Percentiles rank a stretch among this genome's conserved stretches.
phyloP scores from a whole-genome alignment of 2,888 invertebrate species.

The Troides helena region DNA sequence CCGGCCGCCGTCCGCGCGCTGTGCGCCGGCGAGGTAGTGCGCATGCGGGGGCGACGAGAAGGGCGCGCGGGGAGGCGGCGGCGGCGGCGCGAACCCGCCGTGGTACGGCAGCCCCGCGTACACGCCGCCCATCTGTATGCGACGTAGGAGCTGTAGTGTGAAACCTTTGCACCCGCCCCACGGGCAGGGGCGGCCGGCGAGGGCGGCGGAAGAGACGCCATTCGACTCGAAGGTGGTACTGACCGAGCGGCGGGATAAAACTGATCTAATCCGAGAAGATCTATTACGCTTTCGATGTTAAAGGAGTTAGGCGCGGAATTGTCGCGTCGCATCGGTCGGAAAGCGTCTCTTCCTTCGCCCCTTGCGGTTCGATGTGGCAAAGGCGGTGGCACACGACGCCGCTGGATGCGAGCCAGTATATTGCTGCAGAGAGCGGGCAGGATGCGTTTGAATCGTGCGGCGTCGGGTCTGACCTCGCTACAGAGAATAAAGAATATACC shows the following conservation, averaged over 20 bases:
- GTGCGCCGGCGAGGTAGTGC: constrained; percentile 63
- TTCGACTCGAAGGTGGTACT: background rate
- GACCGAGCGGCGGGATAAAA: too few species aligned
- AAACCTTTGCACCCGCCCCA: too few species aligned
- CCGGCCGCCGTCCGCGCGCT: constrained; percentile 64
- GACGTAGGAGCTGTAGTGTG: constrained; percentile 10
- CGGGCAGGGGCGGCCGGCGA: too few species aligned
- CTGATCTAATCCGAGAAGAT: too few species aligned
- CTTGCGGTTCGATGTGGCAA: background rate
- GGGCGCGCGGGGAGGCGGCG: constrained; percentile 61
- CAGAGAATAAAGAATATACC: constrained; percentile 26
- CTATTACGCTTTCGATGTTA: too few species aligned
- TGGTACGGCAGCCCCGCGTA: constrained; percentile 71
- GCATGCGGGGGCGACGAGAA: constrained; percentile 67
- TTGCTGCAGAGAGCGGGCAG: too few species aligned
- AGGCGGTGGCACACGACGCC: background rate
- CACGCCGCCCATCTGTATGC: constrained; percentile 67
- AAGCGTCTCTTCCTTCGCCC: background rate
- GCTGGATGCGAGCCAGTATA: background rate
- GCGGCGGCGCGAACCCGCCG: constrained; percentile 54
- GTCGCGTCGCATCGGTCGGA: too few species aligned
- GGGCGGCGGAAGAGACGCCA: constrained; percentile 11
- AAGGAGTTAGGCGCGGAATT: too few species aligned
- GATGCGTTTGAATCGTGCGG: too few species aligned
- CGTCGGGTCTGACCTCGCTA: background rate